Evolutionary conservation across 2,888 invertebrate genomes (phyloP).

Genomic region (Lasioglossum morio): DNA sequence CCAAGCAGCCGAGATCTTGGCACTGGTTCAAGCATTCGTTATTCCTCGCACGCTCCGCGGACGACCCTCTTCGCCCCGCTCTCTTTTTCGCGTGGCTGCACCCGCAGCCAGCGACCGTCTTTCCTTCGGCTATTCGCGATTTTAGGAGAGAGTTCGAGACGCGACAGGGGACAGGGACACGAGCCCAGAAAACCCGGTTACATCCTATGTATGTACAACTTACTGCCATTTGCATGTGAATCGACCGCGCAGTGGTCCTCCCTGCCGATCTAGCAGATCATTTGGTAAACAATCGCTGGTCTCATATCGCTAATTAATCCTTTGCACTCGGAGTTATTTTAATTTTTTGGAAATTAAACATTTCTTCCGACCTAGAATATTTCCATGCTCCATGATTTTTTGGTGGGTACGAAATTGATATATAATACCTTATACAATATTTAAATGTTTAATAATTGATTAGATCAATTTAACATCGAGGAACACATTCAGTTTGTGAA

Average conservation of each 20-base stretch:
- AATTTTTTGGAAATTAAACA: too few relatives aligned
- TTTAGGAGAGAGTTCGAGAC: constrained; percentile 41
- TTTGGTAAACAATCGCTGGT: too few relatives aligned
- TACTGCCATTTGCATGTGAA: constrained; percentile 28
- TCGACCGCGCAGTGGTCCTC: neutral
- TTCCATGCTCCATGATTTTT: too few relatives aligned
- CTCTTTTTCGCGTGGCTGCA: constrained; percentile 40
- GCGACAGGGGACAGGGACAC: constrained; percentile 22
- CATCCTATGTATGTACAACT: constrained; percentile 22
- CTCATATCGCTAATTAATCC: too few relatives aligned
- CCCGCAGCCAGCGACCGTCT: constrained; percentile 17
- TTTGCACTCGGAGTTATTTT: too few relatives aligned
- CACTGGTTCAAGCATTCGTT: constrained; percentile 78
- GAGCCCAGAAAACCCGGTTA: constrained; percentile 53
- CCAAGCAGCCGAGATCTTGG: constrained; percentile 72
- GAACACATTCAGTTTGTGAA: too few relatives aligned
- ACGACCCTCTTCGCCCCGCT: constrained; percentile 22
- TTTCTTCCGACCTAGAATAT: too few relatives aligned
- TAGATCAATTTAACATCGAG: too few relatives aligned
- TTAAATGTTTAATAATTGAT: too few relatives aligned
- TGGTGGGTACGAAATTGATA: too few relatives aligned
- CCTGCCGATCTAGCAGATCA: too few relatives aligned
- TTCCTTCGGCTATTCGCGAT: constrained; percentile 53
- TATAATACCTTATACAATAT: too few relatives aligned
- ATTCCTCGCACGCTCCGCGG: constrained; percentile 39